Conservation (phyloP, 2,797 vertebrate species). For the Cephalopachus bancanus region DNA sequence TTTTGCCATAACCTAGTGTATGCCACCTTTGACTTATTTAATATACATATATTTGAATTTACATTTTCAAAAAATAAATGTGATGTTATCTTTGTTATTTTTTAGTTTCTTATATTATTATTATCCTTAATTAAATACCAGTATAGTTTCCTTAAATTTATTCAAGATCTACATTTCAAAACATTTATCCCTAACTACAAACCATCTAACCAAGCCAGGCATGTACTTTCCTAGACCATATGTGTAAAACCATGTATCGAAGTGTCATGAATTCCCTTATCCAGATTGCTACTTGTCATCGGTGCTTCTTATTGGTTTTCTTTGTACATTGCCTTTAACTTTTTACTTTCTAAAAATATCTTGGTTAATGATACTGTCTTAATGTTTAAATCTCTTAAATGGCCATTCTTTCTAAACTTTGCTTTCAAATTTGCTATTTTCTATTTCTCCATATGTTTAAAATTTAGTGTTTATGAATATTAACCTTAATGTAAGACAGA, state of each 20-base stretch:
- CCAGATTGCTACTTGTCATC: neutral
- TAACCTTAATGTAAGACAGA: neutral
- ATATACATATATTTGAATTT: neutral
- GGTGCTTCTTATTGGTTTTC: neutral
- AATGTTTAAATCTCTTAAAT: neutral
- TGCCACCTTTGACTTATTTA: neutral
- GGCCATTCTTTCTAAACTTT: neutral
- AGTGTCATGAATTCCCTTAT: neutral
- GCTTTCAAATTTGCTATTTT: neutral
- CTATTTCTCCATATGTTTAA: neutral
- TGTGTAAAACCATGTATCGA: neutral
- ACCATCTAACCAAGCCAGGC: neutral
- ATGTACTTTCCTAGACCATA: neutral
- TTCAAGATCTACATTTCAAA: neutral
- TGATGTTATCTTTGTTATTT: neutral
- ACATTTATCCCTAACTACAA: neutral
- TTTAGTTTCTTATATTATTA: neutral
- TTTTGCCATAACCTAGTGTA: neutral
- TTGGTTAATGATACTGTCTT: neutral
- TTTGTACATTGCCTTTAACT: neutral
- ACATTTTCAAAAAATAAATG: neutral
- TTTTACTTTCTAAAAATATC: neutral
- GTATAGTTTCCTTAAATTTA: neutral
- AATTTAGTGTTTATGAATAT: conserved; percentile 7
- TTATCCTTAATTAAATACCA: neutral